Conservation (phyloP, 2,888 invertebrate species). For the Eremobia ochroleuca region DNA sequence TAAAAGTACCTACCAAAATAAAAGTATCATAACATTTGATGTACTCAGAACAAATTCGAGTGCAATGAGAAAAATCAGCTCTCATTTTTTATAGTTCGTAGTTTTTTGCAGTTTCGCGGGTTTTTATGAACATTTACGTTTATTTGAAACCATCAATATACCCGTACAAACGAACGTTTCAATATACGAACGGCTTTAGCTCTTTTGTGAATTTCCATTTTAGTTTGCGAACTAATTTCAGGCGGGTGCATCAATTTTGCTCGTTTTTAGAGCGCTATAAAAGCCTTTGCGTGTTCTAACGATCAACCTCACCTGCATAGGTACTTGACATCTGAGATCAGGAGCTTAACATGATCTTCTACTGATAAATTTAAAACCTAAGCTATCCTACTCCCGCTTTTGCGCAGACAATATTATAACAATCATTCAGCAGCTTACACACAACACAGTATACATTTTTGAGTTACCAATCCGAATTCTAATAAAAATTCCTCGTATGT, state of each 20-base stretch:
- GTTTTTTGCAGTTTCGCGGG: slow-evolving; percentile 2
- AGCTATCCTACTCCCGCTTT: neutral
- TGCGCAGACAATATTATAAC: neutral
- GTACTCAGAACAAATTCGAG: neutral
- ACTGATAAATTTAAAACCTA: neutral
- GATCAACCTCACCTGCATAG: slow-evolving; percentile 4
- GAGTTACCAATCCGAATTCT: slow-evolving; percentile 26
- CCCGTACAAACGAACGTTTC: slow-evolving; percentile 14
- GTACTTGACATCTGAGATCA: slow-evolving; percentile 40
- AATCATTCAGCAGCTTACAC: neutral
- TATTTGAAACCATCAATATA: slow-evolving; percentile 22
- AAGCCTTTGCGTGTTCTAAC: slow-evolving; percentile 43
- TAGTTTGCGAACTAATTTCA: slow-evolving; percentile 16
- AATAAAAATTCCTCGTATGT: slow-evolving; percentile 22
- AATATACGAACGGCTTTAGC: neutral
- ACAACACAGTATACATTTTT: neutral
- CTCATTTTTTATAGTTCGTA: slow-evolving; percentile 1
- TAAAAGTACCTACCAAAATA: neutral
- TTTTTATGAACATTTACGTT: slow-evolving; percentile 1
- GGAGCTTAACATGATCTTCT: slow-evolving; percentile 24
- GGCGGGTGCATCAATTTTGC: slow-evolving; percentile 2
- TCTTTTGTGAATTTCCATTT: slow-evolving; percentile 8
- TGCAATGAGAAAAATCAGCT: neutral
- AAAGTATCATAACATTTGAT: neutral
- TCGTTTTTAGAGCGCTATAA: slow-evolving; percentile 24